Evolutionary conservation across 1,140 invertebrate species (phyloP), one percentile per base, ranked within the genome.

Genomic region (Papilio aristodemus): DNA sequence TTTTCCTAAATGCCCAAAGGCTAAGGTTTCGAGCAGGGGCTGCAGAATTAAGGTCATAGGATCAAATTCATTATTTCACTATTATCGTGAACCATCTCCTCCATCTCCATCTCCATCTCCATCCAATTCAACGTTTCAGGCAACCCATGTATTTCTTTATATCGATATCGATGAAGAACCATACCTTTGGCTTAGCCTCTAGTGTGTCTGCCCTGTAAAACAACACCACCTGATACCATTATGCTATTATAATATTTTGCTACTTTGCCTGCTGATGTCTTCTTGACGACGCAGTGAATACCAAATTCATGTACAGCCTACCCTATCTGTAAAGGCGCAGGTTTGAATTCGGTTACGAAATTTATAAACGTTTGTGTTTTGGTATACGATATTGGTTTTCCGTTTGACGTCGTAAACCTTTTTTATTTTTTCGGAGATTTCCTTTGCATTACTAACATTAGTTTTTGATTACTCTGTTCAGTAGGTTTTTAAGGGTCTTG

Each of bases 221-320:
- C 77, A 79, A 84, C 80, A 76, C 68, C 88, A 91, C 86, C 86
- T 90, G 87, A 90, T 85, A 85, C 87, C 87, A 86, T 89, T 89
- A 89, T 80, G 80, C 87, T 85, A 90, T 90, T 90, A 91, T 89
- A 90, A 91, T 89, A 89, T 90, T 89, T 88, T 79, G 87, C 83
- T 82, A 76, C 79, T 78, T 73, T 77, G 73, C 76, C 73, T 79
- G 54, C 84, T 89, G 87, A 88, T 88, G 85, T 85, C 81, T 88
- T 89, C 83, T 87, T 87, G 86, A 87, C 84, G 87, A 87, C 78
- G 83, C 84, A 83, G 83, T 89, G 89, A 91, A 91, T 91, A 91
- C 89, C 41, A 87, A 89, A 86, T 81, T 77, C 79, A 76, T 74
- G 67, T 70, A 71, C 69, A 70, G 46, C 59, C 46, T 71, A 57